These are phyloP conservation scores for Coecobrya sp. DNA, from an alignment of 2,888 invertebrate species.

Conservation along the genomic window DNA sequence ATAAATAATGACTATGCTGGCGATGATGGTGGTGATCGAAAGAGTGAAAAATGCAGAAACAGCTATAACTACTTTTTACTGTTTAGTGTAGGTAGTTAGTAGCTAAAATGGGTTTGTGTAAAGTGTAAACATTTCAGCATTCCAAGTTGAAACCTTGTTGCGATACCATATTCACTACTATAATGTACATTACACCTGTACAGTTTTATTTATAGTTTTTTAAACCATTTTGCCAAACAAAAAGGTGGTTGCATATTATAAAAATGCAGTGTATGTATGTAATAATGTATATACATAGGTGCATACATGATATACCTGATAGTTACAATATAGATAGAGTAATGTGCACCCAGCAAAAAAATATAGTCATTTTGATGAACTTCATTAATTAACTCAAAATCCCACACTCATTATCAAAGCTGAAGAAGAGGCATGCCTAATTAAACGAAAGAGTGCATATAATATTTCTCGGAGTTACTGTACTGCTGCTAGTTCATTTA, in stretches of 20 bases:
- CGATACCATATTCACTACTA: background rate
- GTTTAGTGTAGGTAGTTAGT: background rate
- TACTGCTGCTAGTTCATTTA: slow-evolving; percentile 35
- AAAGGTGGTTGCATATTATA: background rate
- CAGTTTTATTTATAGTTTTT: slow-evolving; percentile 68
- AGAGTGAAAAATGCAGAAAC: slow-evolving; percentile 62
- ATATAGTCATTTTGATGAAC: slow-evolving; percentile 72
- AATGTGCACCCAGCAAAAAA: slow-evolving; percentile 45
- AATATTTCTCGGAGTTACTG: slow-evolving; percentile 39
- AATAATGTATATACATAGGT: background rate
- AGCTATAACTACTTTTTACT: slow-evolving; percentile 40
- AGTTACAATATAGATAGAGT: background rate
- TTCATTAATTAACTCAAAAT: slow-evolving; percentile 80
- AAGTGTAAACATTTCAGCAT: slow-evolving; percentile 23
- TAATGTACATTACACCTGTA: slow-evolving; percentile 19
- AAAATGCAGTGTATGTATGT: slow-evolving; percentile 11
- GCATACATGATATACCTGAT: no score
- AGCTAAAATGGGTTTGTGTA: slow-evolving; percentile 26
- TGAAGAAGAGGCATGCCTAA: slow-evolving; percentile 42
- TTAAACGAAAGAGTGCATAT: slow-evolving; percentile 25
- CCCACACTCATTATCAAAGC: slow-evolving; percentile 75
- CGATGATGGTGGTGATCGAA: slow-evolving; percentile 42
- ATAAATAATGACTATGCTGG: slow-evolving; percentile 17
- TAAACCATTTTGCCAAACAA: slow-evolving; percentile 40
- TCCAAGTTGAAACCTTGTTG: slow-evolving; percentile 54